Percentiles rank a stretch among this genome's conserved stretches.
Conservation (phyloP, 2,797 vertebrate species). For the Pantherophis alleghaniensis region DNA sequence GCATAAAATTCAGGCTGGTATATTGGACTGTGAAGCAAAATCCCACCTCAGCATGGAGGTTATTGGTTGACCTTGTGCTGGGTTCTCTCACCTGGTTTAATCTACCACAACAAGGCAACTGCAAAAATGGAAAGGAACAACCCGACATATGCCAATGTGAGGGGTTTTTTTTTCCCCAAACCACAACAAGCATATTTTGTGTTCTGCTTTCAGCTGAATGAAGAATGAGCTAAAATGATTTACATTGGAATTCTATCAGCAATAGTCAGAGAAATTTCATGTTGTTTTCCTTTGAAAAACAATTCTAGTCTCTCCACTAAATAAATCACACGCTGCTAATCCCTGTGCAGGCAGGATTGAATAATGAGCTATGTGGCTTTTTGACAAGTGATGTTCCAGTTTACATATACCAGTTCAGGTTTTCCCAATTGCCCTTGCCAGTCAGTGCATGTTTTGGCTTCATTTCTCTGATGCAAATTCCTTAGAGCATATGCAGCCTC, state of each 20-base stretch:
- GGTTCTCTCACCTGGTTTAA: neutral
- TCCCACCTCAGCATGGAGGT: neutral
- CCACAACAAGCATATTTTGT: neutral
- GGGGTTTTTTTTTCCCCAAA: neutral
- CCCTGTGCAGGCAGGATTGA: neutral
- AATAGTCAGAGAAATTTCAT: neutral
- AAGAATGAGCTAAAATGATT: neutral
- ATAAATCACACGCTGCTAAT: constrained; percentile 5
- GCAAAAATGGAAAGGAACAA: neutral
- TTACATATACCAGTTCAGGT: neutral
- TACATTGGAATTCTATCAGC: neutral
- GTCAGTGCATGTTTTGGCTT: constrained; percentile 17
- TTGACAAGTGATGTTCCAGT: neutral
- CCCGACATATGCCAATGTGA: neutral
- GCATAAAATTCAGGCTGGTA: neutral
- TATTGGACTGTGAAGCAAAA: neutral
- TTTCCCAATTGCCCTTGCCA: neutral
- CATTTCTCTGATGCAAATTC: constrained; percentile 21
- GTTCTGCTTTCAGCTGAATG: neutral
- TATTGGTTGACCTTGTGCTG: neutral
- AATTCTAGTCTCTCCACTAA: neutral
- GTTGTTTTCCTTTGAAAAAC: neutral
- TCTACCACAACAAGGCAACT: neutral
- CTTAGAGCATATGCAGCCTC: constrained; percentile 26
- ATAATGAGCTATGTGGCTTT: neutral